Percentiles rank a stretch among this genome's conserved stretches.
These are phyloP conservation scores for Limenitis camilla DNA, from an alignment of 2,888 invertebrate genomes.

Conservation along the genomic window DNA sequence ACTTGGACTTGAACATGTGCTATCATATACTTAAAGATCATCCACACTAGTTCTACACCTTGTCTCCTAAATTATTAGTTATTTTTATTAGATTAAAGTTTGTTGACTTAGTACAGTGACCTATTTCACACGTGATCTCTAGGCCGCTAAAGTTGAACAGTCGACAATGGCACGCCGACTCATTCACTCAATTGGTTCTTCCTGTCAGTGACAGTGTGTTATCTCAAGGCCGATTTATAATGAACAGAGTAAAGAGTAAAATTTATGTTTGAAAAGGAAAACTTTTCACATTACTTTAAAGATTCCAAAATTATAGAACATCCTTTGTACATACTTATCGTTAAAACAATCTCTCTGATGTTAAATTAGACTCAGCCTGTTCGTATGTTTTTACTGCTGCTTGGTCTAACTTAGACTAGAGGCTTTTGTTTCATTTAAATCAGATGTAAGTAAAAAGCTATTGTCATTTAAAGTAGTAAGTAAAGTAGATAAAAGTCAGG, in stretches of 20 bases:
- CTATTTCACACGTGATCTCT: slow-evolving; percentile 62
- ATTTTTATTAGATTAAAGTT: slow-evolving; percentile 27
- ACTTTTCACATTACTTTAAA: too few relatives aligned
- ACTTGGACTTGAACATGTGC: too few relatives aligned
- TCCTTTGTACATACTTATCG: too few relatives aligned
- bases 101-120: slow-evolving; percentile 52
- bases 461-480: too few relatives aligned
- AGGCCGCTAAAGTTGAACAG: slow-evolving; percentile 51
- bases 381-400: too few relatives aligned
- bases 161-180: slow-evolving; percentile 45
- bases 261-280: neutral
- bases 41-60: neutral
- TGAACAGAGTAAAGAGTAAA: neutral
- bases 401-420: too few relatives aligned
- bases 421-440: too few relatives aligned
- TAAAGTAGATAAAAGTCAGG: too few relatives aligned
- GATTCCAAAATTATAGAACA: too few relatives aligned
- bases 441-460: too few relatives aligned
- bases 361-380: too few relatives aligned
- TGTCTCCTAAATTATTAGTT: neutral
- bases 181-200: slow-evolving; percentile 61
- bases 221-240: slow-evolving; percentile 42
- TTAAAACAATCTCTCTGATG: too few relatives aligned
- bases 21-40: neutral
- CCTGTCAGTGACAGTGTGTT: slow-evolving; percentile 51